These are phyloP conservation scores for Poeciliopsis presidionis DNA, from an alignment of 2,797 vertebrate genomes.

Conservation along the genomic window DNA sequence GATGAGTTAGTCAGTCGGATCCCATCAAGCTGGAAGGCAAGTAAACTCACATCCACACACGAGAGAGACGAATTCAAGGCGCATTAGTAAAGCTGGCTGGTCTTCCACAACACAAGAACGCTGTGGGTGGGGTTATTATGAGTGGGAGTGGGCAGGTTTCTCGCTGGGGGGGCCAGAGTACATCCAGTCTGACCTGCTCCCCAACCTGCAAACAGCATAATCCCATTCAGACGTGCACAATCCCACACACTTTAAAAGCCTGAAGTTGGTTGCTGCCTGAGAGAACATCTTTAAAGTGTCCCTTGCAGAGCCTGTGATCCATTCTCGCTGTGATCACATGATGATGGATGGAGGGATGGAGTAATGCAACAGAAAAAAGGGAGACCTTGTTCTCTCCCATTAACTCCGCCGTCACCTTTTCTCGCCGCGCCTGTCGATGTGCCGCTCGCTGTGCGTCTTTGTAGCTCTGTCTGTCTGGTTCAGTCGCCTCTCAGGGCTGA, in stretches of 20 bases:
- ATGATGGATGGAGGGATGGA: conserved; percentile 66
- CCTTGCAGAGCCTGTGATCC: conserved; percentile 55
- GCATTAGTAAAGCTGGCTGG: conserved; percentile 55
- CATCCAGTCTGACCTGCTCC: conserved; percentile 55
- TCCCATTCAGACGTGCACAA: conserved; percentile 20
- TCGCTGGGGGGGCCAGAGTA: conserved; percentile 43
- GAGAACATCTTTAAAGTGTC: conserved; percentile 60
- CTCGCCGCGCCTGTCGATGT: conserved; percentile 24
- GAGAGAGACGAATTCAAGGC: conserved; percentile 27
- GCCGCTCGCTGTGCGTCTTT: conserved; percentile 36
- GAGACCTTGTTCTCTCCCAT: conserved; percentile 67
- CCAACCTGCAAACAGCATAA: conserved; percentile 19
- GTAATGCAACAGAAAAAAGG: conserved; percentile 58
- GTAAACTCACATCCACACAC: conserved; percentile 30
- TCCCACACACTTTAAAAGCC: conserved; percentile 11
- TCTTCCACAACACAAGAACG: conserved; percentile 54
- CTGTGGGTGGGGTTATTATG: conserved; percentile 48
- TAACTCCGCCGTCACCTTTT: conserved; percentile 59
- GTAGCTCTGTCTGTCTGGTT: conserved; percentile 46
- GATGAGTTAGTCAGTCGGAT: conserved; percentile 29
- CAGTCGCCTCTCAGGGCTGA: conserved; percentile 39
- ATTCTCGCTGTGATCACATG: conserved; percentile 69
- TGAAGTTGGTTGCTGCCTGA: conserved; percentile 32
- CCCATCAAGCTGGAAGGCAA: conserved; percentile 39
- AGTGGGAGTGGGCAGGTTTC: conserved; percentile 59